Evolutionary conservation across 2,888 invertebrate genomes (phyloP), one percentile per base, ranked within the genome.

Genomic region (Hirudinaria manillensis): DNA sequence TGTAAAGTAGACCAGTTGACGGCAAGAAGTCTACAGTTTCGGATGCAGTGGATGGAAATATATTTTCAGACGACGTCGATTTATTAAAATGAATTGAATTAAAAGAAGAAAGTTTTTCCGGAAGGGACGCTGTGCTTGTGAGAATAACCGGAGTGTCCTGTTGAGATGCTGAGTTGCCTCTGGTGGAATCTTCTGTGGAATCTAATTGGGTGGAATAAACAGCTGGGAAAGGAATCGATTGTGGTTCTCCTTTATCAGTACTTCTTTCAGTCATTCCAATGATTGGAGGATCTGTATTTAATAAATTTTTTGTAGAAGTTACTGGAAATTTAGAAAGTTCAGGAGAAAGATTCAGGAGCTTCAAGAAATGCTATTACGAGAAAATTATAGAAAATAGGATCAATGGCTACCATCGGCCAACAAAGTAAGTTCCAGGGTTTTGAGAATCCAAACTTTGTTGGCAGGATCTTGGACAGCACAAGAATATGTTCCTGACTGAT

Each of bases 401-500:
- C 3, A 38, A 38, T 1, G 45, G 13, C 13, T 45, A 45, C 45
- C 45, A 45, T 45, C 45, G 13, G 45, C 45, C n/a, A n/a, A n/a
- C n/a, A n/a, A n/a, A 45, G 45, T 45, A 45, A 45, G 45, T 45
- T 45, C 61, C 68, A 68, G 13, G 68, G 29, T 68, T 68, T 68
- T 68, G 2, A 68, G 21, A 34, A 34, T 68, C 68, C 68, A 68
- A n/a, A 68, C 32, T 29, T 68, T 68, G n/a, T 68, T 68, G n/a
- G 68, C 27, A 24, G 29, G 29, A 36, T 68, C 68, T 68, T 34
- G 36, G n/a, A 24, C 32, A 29, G n/a, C 29, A 36, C 68, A 68
- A 0, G 68, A 34, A 34, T 68, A 68, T 1, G 61, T 61, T 61
- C 61, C 29, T 27, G 61, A 24, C 10, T 61, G 61, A 10, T 27